Base-by-base conservation (phyloP, 2,888 invertebrate genomes). In the Dryomyza anilis region DNA sequence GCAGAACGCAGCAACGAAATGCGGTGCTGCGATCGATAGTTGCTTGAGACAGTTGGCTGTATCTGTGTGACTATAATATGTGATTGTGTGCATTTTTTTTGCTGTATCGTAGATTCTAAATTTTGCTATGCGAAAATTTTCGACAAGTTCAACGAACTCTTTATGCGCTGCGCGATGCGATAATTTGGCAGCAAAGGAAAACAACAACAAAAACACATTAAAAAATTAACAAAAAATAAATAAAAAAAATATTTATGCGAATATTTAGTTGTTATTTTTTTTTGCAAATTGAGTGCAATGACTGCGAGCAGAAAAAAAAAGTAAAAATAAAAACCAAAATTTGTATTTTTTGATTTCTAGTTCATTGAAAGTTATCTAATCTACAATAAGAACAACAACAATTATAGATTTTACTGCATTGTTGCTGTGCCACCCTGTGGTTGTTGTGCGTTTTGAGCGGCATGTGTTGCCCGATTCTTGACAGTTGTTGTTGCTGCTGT, bases 91-190 rank as follows among this genome's bases (percentile, higher is more conserved):
- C n/a, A n/a, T n/a, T n/a, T n/a, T n/a, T n/a, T n/a, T n/a, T n/a
- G n/a, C n/a, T n/a, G n/a, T n/a, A n/a, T n/a, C n/a, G n/a, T n/a
- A n/a, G n/a, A n/a, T n/a, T n/a, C n/a, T n/a, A n/a, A n/a, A n/a
- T n/a, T n/a, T n/a, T n/a, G n/a, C n/a, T n/a, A n/a, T n/a, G n/a
- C n/a, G n/a, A n/a, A n/a, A n/a, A n/a, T n/a, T n/a, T n/a, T n/a
- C n/a, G n/a, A n/a, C n/a, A n/a, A 30, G 59, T 59, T 77, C 76
- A 76, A 74, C 74, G 76, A 76, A 76, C 76, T 76, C 71, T 70
- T 68, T 72, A 78, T 76, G 78, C 74, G 70, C 67, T 67, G 60
- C 21, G 70, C 77, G 76, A 74, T 77, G 75, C 77, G 76, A 74
- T 76, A 77, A 75, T 77, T 76, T 67, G 60, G 61, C 55, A 48